Base-by-base conservation (phyloP, 2,888 invertebrate genomes). In the Ryuthela nishihirai region DNA sequence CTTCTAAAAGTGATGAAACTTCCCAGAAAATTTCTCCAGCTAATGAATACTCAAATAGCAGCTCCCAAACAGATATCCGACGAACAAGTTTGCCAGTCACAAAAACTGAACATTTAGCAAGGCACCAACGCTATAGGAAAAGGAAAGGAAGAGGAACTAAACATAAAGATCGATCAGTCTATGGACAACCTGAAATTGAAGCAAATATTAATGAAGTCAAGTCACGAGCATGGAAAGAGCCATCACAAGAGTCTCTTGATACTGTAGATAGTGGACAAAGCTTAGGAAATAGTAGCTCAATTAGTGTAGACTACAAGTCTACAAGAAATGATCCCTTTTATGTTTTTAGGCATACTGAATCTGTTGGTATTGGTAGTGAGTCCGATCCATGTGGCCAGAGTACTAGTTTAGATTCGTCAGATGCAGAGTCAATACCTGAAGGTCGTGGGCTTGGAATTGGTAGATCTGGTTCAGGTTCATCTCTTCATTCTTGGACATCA, bases 401-500 rank as follows among this genome's bases (percentile, higher is more conserved):
- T 62, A 80, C 79, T 15, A 82, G 82, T 68, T 71, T 81, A 54
- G 82, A 82, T 66, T 81, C 82, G 67, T 62, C 68, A 9, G 68
- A 68, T 45, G 59, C 62, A 3, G 66, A 65, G 34, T 64, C 64
- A 10, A 58, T 60, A 20, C 48, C 54, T 6, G 62, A 64, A 26
- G 61, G 64, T 2, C 38, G 45, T 7, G 50, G 50, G 10, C 45
- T 54, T 4, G 48, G 49, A 26, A 49, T 64, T 26, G 65, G 56
- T 9, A 46, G 55, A 38, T 58, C 66, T 75, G 82, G 80, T 52
- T 82, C 82, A 1, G 81, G 82, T 58, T 79, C 78, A 43, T 82
- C 82, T 0, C 79, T 82, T 48, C 82, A 81, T 61, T 82, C 82
- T 1, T 82, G 81, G 81, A 54, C 54, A 23, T 66, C 66, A 2